Base-by-base conservation (phyloP, 1,140 invertebrate genomes). In the Tribolium madens region DNA sequence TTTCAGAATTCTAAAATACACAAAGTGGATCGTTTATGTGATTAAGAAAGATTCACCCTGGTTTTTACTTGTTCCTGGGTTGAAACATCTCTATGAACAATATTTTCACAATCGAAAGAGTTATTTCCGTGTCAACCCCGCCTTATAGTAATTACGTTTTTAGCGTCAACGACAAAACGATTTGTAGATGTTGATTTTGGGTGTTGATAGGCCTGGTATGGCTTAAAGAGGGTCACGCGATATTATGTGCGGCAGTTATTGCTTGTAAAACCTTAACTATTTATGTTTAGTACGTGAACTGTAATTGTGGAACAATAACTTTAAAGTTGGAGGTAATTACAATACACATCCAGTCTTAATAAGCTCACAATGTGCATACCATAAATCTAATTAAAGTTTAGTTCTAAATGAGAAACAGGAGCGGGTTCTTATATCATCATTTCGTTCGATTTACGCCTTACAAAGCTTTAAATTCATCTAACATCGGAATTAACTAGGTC, bases 171-270 rank as follows among this genome's bases (percentile, higher is more conserved):
- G 69, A 71, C 69, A 71, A 71, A 46, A 71, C 69, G 48, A 73
- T 73, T 53, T 73, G 47, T 73, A 33, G 18, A 57, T 73, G 71
- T 73, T 53, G 50, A 73, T 73, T 73, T 57, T 53, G 48, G 31
- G 46, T 15, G 68, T 42, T 46, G 68, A 42, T 70, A 48, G 33
- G 33, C n/a, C 60, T 21, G 60, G 21, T 18, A 17, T 21, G 6
- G 60, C 36, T 70, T 36, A 46, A 70, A 48, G 33, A 70, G 68
- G 48, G 71, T 73, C 71, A 73, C 71, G 47, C 71, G 12, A 57
- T 73, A 73, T 53, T 42, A 70, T 42, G 33, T 70, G 68, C 53
- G 18, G 53, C 53, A 60, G 53, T 60, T 60, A 60, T 60, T 21
- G 53, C 53, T 60, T 60, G 53, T 60, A 10, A 26, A 60, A 21